Evolutionary conservation across 2,797 vertebrate genomes (phyloP).

Genomic region (Channallabes apus): DNA sequence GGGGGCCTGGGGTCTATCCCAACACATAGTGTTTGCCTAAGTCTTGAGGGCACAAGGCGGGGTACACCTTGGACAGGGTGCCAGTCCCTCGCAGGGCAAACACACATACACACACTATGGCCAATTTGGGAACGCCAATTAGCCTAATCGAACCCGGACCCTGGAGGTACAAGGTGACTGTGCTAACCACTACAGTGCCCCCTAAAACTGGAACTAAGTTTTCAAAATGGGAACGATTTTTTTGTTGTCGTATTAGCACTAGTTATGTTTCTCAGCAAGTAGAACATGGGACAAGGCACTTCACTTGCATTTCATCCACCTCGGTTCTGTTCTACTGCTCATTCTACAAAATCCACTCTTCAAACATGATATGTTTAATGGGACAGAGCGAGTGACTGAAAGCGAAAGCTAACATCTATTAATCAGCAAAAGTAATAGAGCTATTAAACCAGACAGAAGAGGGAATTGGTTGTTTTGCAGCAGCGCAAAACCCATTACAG

Average conservation of each 20-base stretch:
- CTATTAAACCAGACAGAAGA: conserved; percentile 12
- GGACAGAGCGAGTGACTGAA: neutral
- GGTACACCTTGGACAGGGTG: no score
- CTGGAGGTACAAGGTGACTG: no score
- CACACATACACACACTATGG: no score
- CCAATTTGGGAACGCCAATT: no score
- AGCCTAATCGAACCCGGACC: no score
- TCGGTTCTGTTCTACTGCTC: neutral
- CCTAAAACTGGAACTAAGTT: neutral
- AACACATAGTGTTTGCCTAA: no score
- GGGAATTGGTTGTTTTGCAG: conserved; percentile 13
- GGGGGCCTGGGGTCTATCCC: no score
- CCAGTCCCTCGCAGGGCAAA: no score
- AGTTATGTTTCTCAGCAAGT: neutral
- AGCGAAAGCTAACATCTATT: conserved; percentile 2
- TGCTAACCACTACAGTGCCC: no score
- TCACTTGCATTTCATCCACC: neutral
- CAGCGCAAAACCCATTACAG: conserved; percentile 20
- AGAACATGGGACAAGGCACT: no score
- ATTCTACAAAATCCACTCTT: neutral
- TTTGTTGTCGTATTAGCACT: neutral
- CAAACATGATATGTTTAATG: neutral
- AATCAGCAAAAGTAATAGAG: conserved; percentile 11
- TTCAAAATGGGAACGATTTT: neutral
- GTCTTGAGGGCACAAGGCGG: no score